A percentile compares a stretch with the other conserved stretches of the same genome.
Evolutionary conservation across 2,888 invertebrate species (phyloP).

Genomic region (Bimastos eiseni): DNA sequence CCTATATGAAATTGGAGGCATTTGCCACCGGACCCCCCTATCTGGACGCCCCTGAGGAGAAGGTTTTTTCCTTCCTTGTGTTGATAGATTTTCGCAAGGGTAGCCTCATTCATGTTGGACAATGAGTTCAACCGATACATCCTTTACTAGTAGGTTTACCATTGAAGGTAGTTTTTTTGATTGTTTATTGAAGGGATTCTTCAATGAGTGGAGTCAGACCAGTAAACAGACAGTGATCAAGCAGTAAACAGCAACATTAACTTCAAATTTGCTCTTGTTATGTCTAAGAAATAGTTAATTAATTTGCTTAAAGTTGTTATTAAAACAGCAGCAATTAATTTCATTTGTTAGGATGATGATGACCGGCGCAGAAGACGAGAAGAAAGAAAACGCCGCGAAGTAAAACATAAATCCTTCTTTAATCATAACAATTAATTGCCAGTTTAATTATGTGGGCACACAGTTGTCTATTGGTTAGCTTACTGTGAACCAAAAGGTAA

Average conservation of each 20-base stretch:
- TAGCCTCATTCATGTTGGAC: too few species aligned
- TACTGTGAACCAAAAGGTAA: background rate
- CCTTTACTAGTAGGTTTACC: too few species aligned
- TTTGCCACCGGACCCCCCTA: too few species aligned
- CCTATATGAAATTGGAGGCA: too few species aligned
- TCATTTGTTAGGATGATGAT: background rate
- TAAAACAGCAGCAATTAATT: background rate
- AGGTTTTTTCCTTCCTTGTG: too few species aligned
- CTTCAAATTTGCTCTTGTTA: background rate
- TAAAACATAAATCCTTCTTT: background rate
- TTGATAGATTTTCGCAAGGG: too few species aligned
- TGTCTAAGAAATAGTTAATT: background rate
- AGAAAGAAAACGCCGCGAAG: slow-evolving; percentile 21
- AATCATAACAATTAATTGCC: background rate
- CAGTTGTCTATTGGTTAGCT: background rate
- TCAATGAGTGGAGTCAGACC: too few species aligned
- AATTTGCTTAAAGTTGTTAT: background rate
- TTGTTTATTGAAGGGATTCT: too few species aligned
- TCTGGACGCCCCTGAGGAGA: too few species aligned
- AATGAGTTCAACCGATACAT: too few species aligned
- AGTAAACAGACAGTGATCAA: too few species aligned
- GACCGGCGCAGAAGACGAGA: background rate
- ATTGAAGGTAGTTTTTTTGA: too few species aligned
- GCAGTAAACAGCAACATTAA: background rate
- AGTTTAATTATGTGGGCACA: background rate